Evolutionary conservation across 2,797 vertebrate species (phyloP).

Genomic region (Leuciscus waleckii): DNA sequence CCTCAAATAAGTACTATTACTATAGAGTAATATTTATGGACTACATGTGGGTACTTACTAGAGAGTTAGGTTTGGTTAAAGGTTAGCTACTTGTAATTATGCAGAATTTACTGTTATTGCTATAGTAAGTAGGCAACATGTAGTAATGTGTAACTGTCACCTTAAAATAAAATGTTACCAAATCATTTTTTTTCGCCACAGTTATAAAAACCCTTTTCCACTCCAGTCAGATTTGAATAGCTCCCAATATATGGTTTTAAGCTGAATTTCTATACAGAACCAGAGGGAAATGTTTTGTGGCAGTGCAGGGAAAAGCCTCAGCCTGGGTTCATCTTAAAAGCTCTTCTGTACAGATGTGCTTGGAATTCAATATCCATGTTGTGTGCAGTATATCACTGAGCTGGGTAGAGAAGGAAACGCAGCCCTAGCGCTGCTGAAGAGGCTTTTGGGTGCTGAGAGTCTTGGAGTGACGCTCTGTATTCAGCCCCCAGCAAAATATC

Average conservation of each 20-base stretch:
- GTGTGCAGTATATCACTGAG: constrained; percentile 33
- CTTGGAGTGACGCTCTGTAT: constrained; percentile 35
- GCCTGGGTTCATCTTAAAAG: constrained; percentile 10
- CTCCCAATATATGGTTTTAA: constrained; percentile 18
- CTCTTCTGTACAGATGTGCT: constrained; percentile 44
- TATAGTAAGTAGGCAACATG: background rate
- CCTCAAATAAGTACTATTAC: too few relatives aligned
- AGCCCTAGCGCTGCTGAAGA: constrained; percentile 8
- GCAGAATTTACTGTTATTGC: background rate
- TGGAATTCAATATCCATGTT: constrained; percentile 36
- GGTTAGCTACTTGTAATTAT: background rate
- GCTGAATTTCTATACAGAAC: constrained; percentile 11
- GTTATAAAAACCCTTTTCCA: background rate
- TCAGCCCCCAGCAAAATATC: constrained; percentile 40
- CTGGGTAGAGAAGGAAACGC: constrained; percentile 13
- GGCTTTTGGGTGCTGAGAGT: constrained; percentile 27
- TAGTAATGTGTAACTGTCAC: background rate
- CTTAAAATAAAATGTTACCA: too few relatives aligned
- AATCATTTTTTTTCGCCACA: background rate
- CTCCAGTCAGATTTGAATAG: constrained; percentile 1
- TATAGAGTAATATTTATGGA: background rate
- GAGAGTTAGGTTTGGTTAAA: background rate
- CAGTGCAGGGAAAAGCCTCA: constrained; percentile 11
- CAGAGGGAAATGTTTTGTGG: background rate
- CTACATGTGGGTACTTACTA: background rate